Conservation (phyloP, 2,113 vertebrate species). For the Muntiacus muntjak region DNA sequence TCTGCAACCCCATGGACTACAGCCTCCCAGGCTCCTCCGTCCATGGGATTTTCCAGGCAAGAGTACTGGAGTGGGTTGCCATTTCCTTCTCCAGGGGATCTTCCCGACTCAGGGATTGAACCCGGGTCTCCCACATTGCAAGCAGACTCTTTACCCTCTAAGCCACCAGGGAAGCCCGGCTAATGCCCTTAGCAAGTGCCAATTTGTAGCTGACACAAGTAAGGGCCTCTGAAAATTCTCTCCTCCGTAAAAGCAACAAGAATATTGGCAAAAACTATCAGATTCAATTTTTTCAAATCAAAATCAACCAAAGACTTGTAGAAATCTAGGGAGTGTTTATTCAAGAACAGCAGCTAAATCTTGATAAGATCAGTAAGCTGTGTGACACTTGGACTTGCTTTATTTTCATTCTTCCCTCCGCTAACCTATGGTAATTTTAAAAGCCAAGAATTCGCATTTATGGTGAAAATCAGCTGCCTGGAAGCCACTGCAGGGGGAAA, state of each 20-base stretch:
- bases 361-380: background rate
- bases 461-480: background rate
- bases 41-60: no score
- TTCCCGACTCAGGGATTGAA: no score
- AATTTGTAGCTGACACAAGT: background rate
- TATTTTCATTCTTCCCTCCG: background rate
- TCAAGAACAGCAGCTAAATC: background rate
- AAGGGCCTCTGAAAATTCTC: background rate
- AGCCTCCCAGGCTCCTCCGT: no score
- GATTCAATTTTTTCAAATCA: background rate
- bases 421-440: background rate
- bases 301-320: background rate
- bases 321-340: background rate
- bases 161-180: no score
- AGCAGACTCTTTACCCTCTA: no score
- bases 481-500: background rate
- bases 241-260: background rate
- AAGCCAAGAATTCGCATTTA: background rate
- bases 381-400: background rate
- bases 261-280: background rate
- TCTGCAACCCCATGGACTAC: no score
- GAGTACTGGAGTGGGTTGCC: no score
- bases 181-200: background rate
- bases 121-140: no score
- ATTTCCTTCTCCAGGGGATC: no score